phyloP scores from a whole-genome alignment of 1,140 invertebrate species.

The Drosophila tropicalis region DNA sequence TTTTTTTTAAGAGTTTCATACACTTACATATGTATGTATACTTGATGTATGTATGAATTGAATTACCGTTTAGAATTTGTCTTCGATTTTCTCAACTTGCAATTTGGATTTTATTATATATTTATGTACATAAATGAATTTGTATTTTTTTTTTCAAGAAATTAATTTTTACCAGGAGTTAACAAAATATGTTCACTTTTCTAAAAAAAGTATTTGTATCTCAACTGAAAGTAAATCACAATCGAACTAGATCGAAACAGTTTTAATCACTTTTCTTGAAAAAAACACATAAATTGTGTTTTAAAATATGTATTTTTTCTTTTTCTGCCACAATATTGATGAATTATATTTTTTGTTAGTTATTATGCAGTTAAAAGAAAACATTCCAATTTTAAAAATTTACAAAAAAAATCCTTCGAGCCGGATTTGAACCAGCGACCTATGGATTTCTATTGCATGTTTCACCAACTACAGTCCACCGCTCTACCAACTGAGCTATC shows the following conservation, averaged over 20 bases:
- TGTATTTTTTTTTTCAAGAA: neutral
- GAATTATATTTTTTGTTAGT: too few species aligned
- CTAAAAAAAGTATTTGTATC: neutral
- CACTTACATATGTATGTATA: neutral
- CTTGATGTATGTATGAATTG: too few species aligned
- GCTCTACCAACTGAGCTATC: constrained; percentile 95
- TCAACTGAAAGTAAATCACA: neutral
- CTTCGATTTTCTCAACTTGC: neutral
- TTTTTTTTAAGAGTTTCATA: constrained; percentile 7
- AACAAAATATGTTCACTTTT: neutral
- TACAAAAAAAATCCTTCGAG: constrained; percentile 85
- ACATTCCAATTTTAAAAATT: neutral
- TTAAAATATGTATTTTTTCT: constrained; percentile 1
- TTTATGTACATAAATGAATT: too few species aligned
- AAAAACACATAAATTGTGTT: neutral
- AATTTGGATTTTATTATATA: neutral
- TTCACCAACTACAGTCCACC: constrained; percentile 90
- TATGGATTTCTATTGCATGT: constrained; percentile 85
- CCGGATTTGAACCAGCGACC: constrained; percentile 90
- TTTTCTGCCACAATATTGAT: too few species aligned
- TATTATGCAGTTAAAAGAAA: neutral
- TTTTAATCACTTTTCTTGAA: neutral
- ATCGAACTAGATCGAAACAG: neutral
- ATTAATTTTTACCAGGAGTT: neutral
- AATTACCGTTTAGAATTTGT: neutral